A percentile compares a stretch with the other conserved stretches of the same genome.
Evolutionary conservation across 2,797 vertebrate genomes (phyloP).

Genomic region (Pipistrellus nathusii): DNA sequence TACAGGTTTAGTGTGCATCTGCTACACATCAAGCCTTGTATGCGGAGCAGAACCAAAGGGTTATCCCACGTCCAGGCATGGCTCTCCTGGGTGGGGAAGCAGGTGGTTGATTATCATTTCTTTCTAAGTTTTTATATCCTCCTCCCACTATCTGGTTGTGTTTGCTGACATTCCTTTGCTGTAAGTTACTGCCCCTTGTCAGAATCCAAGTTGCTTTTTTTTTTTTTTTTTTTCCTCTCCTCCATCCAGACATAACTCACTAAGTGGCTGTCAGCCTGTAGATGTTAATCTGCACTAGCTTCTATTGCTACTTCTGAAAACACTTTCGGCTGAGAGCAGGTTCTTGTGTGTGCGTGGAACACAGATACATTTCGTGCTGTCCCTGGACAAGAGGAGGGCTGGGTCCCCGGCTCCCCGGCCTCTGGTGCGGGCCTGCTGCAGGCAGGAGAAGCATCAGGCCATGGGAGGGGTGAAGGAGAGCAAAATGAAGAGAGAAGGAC

Average conservation of each 20-base stretch:
- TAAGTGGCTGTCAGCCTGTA: background rate
- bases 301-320: background rate
- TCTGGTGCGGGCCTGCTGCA: background rate
- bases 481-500: background rate
- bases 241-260: background rate
- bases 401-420: background rate
- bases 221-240: background rate
- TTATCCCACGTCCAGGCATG: background rate
- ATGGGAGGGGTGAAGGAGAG: background rate
- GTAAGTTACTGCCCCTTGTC: background rate
- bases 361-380: background rate
- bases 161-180: background rate
- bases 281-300: background rate
- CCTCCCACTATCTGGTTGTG: background rate
- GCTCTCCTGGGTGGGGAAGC: background rate
- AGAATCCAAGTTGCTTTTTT: background rate
- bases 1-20: background rate
- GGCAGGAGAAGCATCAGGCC: fast-evolving
- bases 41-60: background rate
- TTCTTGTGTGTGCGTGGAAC: background rate
- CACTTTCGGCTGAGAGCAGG: background rate
- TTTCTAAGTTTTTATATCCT: background rate
- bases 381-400: background rate
- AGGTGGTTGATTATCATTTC: background rate
- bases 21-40: background rate